Conservation (phyloP, 2,797 vertebrate species). For the Capromys pilorides region DNA sequence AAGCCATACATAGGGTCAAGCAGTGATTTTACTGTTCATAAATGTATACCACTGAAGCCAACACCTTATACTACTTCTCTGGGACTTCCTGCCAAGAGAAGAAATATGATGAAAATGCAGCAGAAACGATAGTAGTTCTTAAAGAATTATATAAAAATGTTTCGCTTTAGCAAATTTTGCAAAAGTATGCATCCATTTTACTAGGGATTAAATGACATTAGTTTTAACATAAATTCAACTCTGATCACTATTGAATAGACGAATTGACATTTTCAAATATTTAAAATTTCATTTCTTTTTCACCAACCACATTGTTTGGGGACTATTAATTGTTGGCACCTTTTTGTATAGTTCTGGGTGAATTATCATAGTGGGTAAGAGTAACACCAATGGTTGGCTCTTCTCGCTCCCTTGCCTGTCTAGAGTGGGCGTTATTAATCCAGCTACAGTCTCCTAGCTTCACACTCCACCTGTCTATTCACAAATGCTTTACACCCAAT, state of each 20-base stretch:
- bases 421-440: neutral
- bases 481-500: neutral
- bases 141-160: neutral
- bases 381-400: neutral
- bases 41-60: neutral
- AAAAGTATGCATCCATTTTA: neutral
- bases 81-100: neutral
- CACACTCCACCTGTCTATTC: neutral
- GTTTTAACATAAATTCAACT: neutral
- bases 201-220: neutral
- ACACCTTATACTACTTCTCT: neutral
- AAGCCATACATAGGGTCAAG: neutral
- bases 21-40: neutral
- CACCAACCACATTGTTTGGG: neutral
- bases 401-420: neutral
- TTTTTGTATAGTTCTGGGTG: neutral
- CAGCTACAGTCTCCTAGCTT: neutral
- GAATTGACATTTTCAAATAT: neutral
- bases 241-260: neutral
- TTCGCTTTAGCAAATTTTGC: conserved; percentile 14
- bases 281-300: conserved; percentile 24
- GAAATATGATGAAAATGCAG: neutral
- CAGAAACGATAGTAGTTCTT: neutral
- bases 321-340: neutral
- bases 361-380: neutral